Base-by-base conservation (phyloP, 2,888 invertebrate genomes). In the Trissolcus brochymenae region DNA sequence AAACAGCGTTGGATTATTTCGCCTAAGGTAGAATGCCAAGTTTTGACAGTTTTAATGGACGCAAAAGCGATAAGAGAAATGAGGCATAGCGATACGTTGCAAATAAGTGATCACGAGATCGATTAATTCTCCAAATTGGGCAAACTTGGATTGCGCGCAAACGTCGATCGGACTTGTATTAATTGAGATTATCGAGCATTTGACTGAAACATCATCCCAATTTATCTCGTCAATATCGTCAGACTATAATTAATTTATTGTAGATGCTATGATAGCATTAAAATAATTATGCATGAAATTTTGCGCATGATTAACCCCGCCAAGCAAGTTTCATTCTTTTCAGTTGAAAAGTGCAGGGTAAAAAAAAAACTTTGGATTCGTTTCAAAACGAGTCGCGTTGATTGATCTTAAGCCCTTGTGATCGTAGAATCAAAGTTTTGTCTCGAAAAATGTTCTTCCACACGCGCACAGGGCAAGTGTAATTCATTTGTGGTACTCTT, bases 131-230 rank as follows among this genome's bases (percentile, higher is more conserved):
- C 64, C 55, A 75, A 75, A 59, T 64, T 70, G 50, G 64, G 64
- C 50, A 71, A 78, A 78, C 67, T 64, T 54, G 73, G 74, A 68
- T 67, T 64, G 35, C 70, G 71, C 76, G 73, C 73, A 71, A 78
- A 81, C 74, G 82, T 11, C 53, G 46, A 67, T 67, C 67, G 46
- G 14, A n/a, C 84, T 85, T 84, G 83, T 76, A 75, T 82, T 86
- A 84, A 86, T 85, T 83, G 82, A 84, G 83, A 86, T 86, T 86
- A 86, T 85, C 85, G 84, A 81, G 82, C 82, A 83, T 81, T 80
- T 79, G 79, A 77, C 80, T 80, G 81, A 82, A 83, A 85, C 83
- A 61, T 56, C 57, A 57, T 57, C 29, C 62, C 53, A 71, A 66
- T 62, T 62, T 61, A 66, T 70, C 50, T 35, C 65, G 54, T 76